A percentile compares a stretch with the other conserved stretches of the same genome.
phyloP scores from a whole-genome alignment of 2,888 invertebrate species.

The Dendrolimus houi region DNA sequence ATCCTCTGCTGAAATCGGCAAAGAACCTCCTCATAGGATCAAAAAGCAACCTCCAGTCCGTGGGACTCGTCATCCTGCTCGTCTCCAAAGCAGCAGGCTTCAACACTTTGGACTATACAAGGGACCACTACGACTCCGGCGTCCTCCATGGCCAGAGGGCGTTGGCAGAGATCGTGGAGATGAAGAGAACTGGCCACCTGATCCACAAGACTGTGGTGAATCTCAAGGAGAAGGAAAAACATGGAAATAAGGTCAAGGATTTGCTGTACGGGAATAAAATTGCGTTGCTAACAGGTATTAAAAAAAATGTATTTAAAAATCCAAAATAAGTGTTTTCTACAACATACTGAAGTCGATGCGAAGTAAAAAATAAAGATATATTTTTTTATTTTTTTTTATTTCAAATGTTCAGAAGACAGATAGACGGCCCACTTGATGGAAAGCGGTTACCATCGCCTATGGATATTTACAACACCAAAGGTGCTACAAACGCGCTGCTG shows the following conservation, averaged over 20 bases:
- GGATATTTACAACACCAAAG: no score
- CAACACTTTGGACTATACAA: slow-evolving; percentile 25
- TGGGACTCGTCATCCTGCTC: slow-evolving; percentile 53
- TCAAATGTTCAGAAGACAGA: no score
- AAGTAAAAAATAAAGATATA: no score
- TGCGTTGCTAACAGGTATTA: slow-evolving; percentile 52
- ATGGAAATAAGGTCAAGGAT: slow-evolving; percentile 48
- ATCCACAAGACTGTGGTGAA: slow-evolving; percentile 64
- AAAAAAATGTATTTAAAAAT: no score
- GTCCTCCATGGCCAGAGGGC: slow-evolving; percentile 67
- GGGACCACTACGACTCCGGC: slow-evolving; percentile 49
- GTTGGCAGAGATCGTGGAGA: slow-evolving; percentile 66
- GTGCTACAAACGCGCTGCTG: no score
- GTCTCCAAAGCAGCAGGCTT: slow-evolving; percentile 62
- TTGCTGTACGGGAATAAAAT: slow-evolving; percentile 63
- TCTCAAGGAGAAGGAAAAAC: slow-evolving; percentile 44
- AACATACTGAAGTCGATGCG: no score
- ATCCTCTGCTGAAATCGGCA: slow-evolving; percentile 58
- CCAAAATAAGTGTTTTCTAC: no score
- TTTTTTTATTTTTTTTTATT: no score
- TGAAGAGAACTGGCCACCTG: slow-evolving; percentile 65
- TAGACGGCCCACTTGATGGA: no score
- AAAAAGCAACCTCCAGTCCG: slow-evolving; percentile 62
- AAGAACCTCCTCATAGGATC: slow-evolving; percentile 62
- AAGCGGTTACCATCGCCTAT: no score